Base-by-base conservation (phyloP, 2,113 vertebrate species). In the Thunnus thynnus region DNA sequence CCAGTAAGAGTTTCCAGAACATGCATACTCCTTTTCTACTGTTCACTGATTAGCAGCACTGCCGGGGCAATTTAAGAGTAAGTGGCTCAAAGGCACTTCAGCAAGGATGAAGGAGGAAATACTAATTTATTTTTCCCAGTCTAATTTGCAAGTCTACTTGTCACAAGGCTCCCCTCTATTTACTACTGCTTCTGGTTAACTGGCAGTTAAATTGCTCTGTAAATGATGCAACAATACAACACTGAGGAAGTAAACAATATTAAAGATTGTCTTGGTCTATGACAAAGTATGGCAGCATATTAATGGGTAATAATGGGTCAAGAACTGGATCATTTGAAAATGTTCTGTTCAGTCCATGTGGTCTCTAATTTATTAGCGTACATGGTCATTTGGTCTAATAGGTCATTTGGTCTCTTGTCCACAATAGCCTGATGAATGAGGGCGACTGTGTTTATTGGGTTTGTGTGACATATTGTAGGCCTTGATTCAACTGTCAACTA, bases 11-110 rank as follows among this genome's bases (percentile, higher is more conserved):
- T 60, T 57, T 58, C 20, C 13, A 62, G 22, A 70, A n/a, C 20
- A 41, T 10, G 11, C 46, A n/a, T 5, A n/a, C 1, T 67, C 27
- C 12, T 58, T 51, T 46, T 48, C 17, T 69, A 11, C 16, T 32
- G 22, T 13, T 16, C 16, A 6, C 25, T 64, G 25, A 46, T 70
- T 8, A 62, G 70, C 41, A 55, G 32, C 46, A 36, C 0, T 16
- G n/a, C 50, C 25, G 25, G 46, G 60, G 10, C 36, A 16, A 47
- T 51, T 58, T 22, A 14, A 51, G 14, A 41, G 9, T 17, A 58
- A 52, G 52, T 50, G 47, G 47, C 63, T 73, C 63, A 71, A 46
- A 7, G 32, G 81, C n/a, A 22, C 13, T 27, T 50, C 14, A 30
- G 36, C 27, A 72, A n/a, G 2, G 20, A 22, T 64, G 22, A 61